Conservation (phyloP, 2,797 vertebrate species). For the Balearica regulorum region DNA sequence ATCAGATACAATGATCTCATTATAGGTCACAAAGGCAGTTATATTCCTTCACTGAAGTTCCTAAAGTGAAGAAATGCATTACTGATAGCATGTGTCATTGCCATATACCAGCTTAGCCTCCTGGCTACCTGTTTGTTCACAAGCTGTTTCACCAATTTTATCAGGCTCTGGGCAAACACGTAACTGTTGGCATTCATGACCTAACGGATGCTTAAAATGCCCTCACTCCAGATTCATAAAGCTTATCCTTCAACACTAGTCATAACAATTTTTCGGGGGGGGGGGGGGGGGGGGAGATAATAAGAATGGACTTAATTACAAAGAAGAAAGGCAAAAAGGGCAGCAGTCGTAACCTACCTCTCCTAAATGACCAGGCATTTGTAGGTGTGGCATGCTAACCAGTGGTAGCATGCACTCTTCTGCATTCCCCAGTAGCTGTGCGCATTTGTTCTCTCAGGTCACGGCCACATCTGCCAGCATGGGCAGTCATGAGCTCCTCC, state of each 20-base stretch:
- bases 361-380: background rate
- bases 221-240: background rate
- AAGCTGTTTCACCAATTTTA: background rate
- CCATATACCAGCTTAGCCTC: background rate
- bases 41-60: background rate
- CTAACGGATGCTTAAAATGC: background rate
- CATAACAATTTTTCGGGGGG: rapidly evolving
- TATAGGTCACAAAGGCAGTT: background rate
- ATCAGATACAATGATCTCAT: background rate
- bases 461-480: too few relatives aligned
- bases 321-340: background rate
- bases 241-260: background rate
- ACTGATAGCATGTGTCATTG: background rate
- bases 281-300: background rate
- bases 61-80: background rate
- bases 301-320: background rate
- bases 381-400: background rate
- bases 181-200: background rate
- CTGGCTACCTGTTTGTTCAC: background rate
- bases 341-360: background rate
- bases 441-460: too few relatives aligned
- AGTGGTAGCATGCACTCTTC: background rate
- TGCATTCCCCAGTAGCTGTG: background rate
- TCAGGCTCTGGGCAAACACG: background rate
- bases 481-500: background rate